Conservation (phyloP, 2,888 invertebrate genomes). For the Microchrysa polita region DNA sequence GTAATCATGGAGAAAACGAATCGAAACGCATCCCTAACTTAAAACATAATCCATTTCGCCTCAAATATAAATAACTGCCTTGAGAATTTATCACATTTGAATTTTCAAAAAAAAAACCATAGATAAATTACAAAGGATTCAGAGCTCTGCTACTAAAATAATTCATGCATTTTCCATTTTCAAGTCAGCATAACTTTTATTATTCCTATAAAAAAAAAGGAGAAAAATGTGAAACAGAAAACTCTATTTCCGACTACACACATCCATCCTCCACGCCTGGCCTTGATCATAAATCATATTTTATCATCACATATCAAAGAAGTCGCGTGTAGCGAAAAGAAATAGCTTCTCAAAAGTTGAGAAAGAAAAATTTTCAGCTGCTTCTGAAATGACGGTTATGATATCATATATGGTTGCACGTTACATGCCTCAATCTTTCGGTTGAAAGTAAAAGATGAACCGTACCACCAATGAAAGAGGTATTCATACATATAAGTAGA, state of each 20-base stretch:
- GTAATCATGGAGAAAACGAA: too few species aligned
- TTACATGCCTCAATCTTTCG: background rate
- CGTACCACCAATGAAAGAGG: constrained; percentile 3
- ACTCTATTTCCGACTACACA: constrained; percentile 8
- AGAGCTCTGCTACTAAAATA: too few species aligned
- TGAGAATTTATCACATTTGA: too few species aligned
- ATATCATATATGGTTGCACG: background rate
- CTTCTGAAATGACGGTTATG: constrained; percentile 5
- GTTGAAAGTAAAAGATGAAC: constrained; percentile 15
- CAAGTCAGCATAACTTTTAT: background rate
- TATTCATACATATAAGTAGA: too few species aligned
- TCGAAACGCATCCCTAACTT: too few species aligned
- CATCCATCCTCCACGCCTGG: constrained; percentile 3
- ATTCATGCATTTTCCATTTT: background rate
- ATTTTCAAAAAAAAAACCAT: too few species aligned
- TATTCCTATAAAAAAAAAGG: background rate
- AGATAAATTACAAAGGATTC: too few species aligned
- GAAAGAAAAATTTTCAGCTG: constrained; percentile 9
- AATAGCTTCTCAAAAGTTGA: background rate
- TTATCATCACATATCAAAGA: constrained; percentile 4
- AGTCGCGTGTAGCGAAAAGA: background rate
- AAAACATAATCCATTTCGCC: too few species aligned
- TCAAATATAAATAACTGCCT: too few species aligned
- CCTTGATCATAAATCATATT: constrained; percentile 26
- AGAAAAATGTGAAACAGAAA: background rate